Base-by-base conservation (phyloP, 2,113 vertebrate species). In the Taurulus bubalis region DNA sequence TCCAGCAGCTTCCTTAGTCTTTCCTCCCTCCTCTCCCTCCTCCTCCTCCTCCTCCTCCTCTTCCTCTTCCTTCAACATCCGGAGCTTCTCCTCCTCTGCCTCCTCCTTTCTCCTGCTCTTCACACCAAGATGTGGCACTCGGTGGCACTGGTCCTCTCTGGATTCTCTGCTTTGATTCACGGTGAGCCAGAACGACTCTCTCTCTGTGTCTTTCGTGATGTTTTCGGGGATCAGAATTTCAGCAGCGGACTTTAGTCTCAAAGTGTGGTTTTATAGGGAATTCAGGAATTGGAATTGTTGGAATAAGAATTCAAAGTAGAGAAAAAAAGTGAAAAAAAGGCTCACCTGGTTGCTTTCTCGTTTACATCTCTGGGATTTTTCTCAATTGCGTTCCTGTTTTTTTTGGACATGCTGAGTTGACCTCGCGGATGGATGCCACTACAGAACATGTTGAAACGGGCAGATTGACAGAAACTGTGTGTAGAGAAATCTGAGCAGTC, bases 111-210 rank as follows among this genome's bases (percentile, higher is more conserved):
- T 84, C 83, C 58, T 10, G 34, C 34, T 78, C 75, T 77, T 86
- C 74, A 73, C 87, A 85, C 79, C 92, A 94, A 90, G 90, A 96
- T 95, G 95, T 95, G 94, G 94, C 85, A 85, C 88, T 94, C 94
- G 78, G 86, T 85, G 82, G 92, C 89, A 91, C 90, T 96, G 77
- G 89, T 95, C 79, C 90, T 95, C 67, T 93, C 89, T 89, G 93
- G 92, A 89, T 90, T 95, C 82, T 95, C 82, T 32, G 91, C 94
- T 87, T 75, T 95, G 90, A 90, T 96, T 79, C 94, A 94, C 56
- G 95, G 95, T 96, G 93, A 93, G 95, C 82, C 79, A 28, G 47
- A 24, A 45, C 12, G 71, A 59, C 84, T 90, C 26, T 55, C 64
- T 76, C 59, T 53, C 55, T 2, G 0, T 51, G 6, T 70, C 47